A percentile compares a stretch with the other conserved stretches of the same genome.
Evolutionary conservation across 2,888 invertebrate genomes (phyloP).

Genomic region (Morpho helenor): DNA sequence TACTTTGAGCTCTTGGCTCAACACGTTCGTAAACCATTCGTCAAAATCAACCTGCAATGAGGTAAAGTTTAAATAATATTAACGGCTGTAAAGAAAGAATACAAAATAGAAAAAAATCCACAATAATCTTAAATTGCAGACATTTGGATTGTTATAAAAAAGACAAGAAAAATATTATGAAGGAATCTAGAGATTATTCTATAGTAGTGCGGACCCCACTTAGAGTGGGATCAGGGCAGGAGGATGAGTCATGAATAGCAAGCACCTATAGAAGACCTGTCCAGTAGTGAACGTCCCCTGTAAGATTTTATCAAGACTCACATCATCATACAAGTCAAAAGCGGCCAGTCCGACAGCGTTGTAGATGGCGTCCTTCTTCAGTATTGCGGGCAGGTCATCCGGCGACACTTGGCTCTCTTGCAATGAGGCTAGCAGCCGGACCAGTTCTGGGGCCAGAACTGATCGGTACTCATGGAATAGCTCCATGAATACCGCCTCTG

Average conservation of each 20-base stretch:
- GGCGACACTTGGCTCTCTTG: slow-evolving; percentile 84
- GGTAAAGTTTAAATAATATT: neutral
- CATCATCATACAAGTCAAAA: slow-evolving; percentile 94
- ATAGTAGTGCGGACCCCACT: too few species aligned
- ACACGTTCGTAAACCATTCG: slow-evolving; percentile 91
- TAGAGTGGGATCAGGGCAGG: too few species aligned
- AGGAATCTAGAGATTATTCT: too few species aligned
- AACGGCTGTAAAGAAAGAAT: too few species aligned
- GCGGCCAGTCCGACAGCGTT: slow-evolving; percentile 94
- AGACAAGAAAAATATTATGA: too few species aligned
- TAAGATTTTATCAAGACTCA: slow-evolving; percentile 43
- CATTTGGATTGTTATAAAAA: too few species aligned
- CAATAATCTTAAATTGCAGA: too few species aligned
- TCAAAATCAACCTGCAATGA: slow-evolving; percentile 90
- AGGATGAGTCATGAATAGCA: too few species aligned
- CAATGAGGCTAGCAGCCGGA: slow-evolving; percentile 83
- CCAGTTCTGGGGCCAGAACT: slow-evolving; percentile 85
- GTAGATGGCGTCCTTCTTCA: slow-evolving; percentile 95
- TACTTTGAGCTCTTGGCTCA: slow-evolving; percentile 89
- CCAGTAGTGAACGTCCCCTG: too few species aligned
- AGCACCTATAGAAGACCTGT: too few species aligned
- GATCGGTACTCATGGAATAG: slow-evolving; percentile 89
- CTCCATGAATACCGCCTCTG: slow-evolving; percentile 90
- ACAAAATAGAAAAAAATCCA: too few species aligned
- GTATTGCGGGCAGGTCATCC: slow-evolving; percentile 87